Evolutionary conservation across 2,113 vertebrate species (phyloP), one percentile per base, ranked within the genome.

Genomic region (Anser cygnoides): DNA sequence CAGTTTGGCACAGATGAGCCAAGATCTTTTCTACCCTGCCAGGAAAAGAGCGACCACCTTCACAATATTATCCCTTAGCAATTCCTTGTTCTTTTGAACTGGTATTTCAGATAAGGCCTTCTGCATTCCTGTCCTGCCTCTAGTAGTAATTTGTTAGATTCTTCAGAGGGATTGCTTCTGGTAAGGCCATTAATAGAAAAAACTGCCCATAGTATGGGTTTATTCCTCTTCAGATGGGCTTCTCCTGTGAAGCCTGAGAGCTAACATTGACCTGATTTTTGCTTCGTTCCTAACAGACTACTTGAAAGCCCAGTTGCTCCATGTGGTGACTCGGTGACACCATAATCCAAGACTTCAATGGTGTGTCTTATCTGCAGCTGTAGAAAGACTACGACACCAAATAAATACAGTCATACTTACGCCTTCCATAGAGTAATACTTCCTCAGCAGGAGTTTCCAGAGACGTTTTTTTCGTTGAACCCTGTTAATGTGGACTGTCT

Each of bases 191-290:
- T 76, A 50, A 22, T 74, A 58, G 41, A 49, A 79, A n/a, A 80
- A 80, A 2, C 21, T 39, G 26, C 37, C 13, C 44, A 0, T 66
- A n/a, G 29, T 31, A 18, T 0, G 0, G 37, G 11, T 66, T 25
- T 84, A 25, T 79, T 96, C 35, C 49, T 82, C 21, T 41, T 89
- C 49, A 83, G n/a, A 13, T 11, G 52, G 57, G 16, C 19, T 89
- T 81, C 49, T 66, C 50, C 63, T 71, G 17, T 58, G 75, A 54
- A 90, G 85, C 44, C 63, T 3, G 0, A 61, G 73, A 75, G 35
- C 57, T 52, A 66, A 67, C 13, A 7, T 0, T 68, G 52, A 26
- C 49, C 66, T 93, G 67, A 6, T 43, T 81, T 95, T 67, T 65
- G 20, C 52, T 75, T 63, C 49, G 17, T 31, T 83, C 43, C 49